Percentiles rank a stretch among this genome's conserved stretches.
Evolutionary conservation across 2,113 vertebrate genomes (phyloP).

Genomic region (Xenopus tropicalis): DNA sequence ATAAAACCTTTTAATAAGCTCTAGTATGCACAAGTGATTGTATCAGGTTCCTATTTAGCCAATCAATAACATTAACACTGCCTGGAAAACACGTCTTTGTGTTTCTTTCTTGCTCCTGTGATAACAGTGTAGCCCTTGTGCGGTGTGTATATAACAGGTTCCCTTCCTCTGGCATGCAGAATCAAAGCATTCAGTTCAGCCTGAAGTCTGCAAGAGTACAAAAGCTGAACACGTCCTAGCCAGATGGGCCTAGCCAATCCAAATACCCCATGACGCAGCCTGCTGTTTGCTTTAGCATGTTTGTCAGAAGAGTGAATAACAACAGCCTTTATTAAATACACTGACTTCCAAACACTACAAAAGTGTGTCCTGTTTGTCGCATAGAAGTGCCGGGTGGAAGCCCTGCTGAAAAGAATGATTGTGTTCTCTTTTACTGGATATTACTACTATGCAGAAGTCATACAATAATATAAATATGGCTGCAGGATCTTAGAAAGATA

Average conservation of each 20-base stretch:
- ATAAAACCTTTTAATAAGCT: too few relatives aligned
- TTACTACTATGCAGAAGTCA: too few relatives aligned
- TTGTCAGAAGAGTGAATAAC: conserved; percentile 8
- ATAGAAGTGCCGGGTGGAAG: background rate
- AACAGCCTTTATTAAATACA: conserved; percentile 10
- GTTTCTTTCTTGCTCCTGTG: background rate
- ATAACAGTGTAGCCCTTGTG: conserved; percentile 18
- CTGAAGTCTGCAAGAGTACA: background rate
- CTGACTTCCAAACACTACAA: conserved; percentile 18
- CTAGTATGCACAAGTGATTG: too few relatives aligned
- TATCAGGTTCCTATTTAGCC: background rate
- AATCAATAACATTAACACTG: background rate
- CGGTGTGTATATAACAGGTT: background rate
- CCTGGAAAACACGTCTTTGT: background rate
- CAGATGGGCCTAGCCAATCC: conserved; percentile 23
- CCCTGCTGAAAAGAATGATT: background rate
- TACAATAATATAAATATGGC: too few relatives aligned
- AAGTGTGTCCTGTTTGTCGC: conserved; percentile 30
- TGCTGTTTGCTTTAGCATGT: conserved; percentile 20
- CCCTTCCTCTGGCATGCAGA: conserved; percentile 17
- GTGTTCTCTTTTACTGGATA: too few relatives aligned
- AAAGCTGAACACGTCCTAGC: conserved; percentile 17
- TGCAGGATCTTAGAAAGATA: too few relatives aligned
- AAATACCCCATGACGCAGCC: conserved; percentile 29
- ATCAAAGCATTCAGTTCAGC: conserved; percentile 19